These are phyloP conservation scores for Azorinus chamasolen DNA, from an alignment of 2,888 invertebrate genomes.

Conservation along the genomic window DNA sequence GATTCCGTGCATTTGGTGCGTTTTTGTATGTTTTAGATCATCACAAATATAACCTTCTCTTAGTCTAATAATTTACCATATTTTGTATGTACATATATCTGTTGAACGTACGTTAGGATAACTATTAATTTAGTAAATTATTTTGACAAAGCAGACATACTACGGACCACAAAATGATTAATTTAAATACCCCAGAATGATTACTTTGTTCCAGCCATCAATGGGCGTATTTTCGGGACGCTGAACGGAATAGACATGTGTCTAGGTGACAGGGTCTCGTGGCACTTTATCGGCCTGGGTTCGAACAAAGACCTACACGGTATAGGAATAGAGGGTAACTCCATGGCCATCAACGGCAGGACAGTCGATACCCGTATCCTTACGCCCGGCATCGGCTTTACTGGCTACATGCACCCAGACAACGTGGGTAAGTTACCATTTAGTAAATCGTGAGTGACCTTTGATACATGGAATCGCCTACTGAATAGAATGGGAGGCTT, in stretches of 20 bases:
- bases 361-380: slow-evolving; percentile 57
- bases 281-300: slow-evolving; percentile 67
- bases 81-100: too few relatives aligned
- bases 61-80: too few relatives aligned
- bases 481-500: too few relatives aligned
- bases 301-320: slow-evolving; percentile 66
- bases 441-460: not conserved
- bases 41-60: too few relatives aligned
- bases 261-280: slow-evolving; percentile 67
- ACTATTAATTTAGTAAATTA: too few relatives aligned
- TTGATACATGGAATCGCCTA: too few relatives aligned
- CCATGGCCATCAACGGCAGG: slow-evolving; percentile 61
- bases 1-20: too few relatives aligned
- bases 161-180: too few relatives aligned
- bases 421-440: slow-evolving; percentile 60
- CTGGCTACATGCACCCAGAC: slow-evolving; percentile 66
- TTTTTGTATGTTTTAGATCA: too few relatives aligned
- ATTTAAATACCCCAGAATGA: too few relatives aligned
- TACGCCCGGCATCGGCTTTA: slow-evolving; percentile 64
- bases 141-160: too few relatives aligned
- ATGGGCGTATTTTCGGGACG: slow-evolving; percentile 72
- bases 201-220: slow-evolving; percentile 67
- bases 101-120: too few relatives aligned
- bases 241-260: slow-evolving; percentile 71
- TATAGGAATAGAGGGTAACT: slow-evolving; percentile 66